Evolutionary conservation across 2,888 invertebrate species (phyloP).

Genomic region (Tuta absoluta): DNA sequence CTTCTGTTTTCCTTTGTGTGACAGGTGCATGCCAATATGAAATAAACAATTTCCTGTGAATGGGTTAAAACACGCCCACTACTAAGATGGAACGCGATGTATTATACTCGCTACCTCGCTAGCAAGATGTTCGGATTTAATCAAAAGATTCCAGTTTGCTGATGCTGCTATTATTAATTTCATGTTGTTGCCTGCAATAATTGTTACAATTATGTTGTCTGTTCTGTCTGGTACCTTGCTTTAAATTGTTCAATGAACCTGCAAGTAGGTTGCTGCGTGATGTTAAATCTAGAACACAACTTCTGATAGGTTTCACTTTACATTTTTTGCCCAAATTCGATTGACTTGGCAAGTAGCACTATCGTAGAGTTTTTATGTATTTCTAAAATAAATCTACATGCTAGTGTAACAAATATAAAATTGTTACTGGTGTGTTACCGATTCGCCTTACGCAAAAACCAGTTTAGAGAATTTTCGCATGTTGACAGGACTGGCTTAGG

Average conservation of each 20-base stretch:
- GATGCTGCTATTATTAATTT: slow-evolving; percentile 24
- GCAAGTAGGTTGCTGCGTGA: slow-evolving; percentile 42
- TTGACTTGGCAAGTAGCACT: slow-evolving; percentile 32
- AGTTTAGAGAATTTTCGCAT: slow-evolving; percentile 20
- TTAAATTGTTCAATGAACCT: slow-evolving; percentile 40
- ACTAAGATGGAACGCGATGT: slow-evolving; percentile 28
- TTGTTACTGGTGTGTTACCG: slow-evolving; percentile 3
- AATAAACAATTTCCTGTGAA: slow-evolving; percentile 59
- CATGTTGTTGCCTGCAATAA: slow-evolving; percentile 23
- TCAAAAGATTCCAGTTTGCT: slow-evolving; percentile 18
- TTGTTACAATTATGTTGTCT: slow-evolving; percentile 21
- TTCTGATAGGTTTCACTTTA: slow-evolving; percentile 49
- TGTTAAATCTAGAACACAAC: slow-evolving; percentile 53
- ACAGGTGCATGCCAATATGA: slow-evolving; percentile 55
- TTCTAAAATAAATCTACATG: slow-evolving; percentile 25
- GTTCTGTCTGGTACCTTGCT: slow-evolving; percentile 22
- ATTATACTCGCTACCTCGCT: not conserved
- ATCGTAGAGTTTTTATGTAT: slow-evolving; percentile 31
- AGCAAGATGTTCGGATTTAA: slow-evolving; percentile 6
- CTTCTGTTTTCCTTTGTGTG: slow-evolving; percentile 41
- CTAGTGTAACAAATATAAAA: slow-evolving; percentile 23
- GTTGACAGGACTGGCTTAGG: slow-evolving; percentile 19
- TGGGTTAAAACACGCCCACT: slow-evolving; percentile 45
- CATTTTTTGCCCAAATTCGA: slow-evolving; percentile 43
- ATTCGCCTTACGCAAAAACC: slow-evolving; percentile 25